Base-by-base conservation (phyloP, 2,888 invertebrate genomes). In the Diarsia rubi region DNA sequence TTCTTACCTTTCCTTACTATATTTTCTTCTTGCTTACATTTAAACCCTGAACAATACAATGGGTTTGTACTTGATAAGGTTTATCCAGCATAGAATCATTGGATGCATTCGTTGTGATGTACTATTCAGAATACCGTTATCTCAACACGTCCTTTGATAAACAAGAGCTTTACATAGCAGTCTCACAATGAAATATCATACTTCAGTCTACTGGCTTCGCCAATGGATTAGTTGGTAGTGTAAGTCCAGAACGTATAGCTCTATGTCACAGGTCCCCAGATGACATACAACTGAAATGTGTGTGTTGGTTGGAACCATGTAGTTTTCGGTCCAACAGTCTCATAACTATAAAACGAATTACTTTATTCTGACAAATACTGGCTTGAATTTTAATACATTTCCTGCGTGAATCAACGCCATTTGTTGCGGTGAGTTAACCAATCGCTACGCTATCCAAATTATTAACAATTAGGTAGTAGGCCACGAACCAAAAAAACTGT, bases 61-160 rank as follows among this genome's bases (percentile, higher is more conserved):
- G n/a, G 11, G 3, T 5, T 12, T 14, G 14, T 24, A 14, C 0
- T 49, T 9, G 19, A 8, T 37, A 47, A 31, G 12, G 12, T n/a
- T 31, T 65, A 24, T 68, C 27, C 24, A 27, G n/a, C 16, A 42
- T 42, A 27, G 12, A 74, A 31, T 44, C 19, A 16, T 52, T 47
- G 9, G 8, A 73, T 74, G 60, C 11, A 31, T 63, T 24, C 11
- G 16, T n/a, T 31, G 6, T 24, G 21, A 16, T 19, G 3, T 37
- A 27, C n/a, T 27, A 5, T 21, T 24, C 42, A 19, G 44, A 24
- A 45, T 45, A 49, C 45, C n/a, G 14, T 70, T 24, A 44, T 31
- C 14, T 45, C n/a, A 37, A 45, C 6, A 31, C 37, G 44, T 70
- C 71, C 16, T 71, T 72, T 69, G 44, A 45, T 24, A 31, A 31